These are phyloP conservation scores for Aricia agestis DNA, from an alignment of 1,140 invertebrate genomes.

Conservation along the genomic window DNA sequence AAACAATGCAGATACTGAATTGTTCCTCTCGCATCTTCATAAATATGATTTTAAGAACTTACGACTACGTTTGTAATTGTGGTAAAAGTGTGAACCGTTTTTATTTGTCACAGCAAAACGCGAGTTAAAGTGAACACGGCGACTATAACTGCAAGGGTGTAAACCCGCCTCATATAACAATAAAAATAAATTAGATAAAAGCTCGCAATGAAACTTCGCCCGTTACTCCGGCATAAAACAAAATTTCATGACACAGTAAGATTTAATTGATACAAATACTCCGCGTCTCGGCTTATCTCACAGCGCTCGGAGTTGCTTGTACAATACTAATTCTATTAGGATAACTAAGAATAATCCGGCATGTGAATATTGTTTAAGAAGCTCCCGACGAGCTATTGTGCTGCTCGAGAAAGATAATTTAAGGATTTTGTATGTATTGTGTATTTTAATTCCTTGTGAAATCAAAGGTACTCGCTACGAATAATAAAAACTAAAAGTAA, in stretches of 20 bases:
- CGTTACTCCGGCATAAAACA: constrained; percentile 59
- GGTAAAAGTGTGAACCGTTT: not conserved
- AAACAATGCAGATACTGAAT: too few species aligned
- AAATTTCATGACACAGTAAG: constrained; percentile 53
- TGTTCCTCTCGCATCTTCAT: too few species aligned
- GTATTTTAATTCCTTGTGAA: too few species aligned
- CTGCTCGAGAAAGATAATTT: not conserved
- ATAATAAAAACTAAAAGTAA: too few species aligned
- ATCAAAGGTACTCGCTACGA: too few species aligned
- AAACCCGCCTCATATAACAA: constrained; percentile 65
- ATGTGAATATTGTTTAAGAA: not conserved
- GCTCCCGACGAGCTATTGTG: not conserved
- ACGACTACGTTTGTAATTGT: too few species aligned
- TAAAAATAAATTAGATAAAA: constrained; percentile 73
- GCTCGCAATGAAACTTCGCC: constrained; percentile 64
- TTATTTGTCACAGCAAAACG: constrained; percentile 16
- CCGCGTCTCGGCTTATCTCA: constrained; percentile 38
- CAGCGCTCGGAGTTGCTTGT: constrained; percentile 27
- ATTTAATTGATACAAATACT: constrained; percentile 67
- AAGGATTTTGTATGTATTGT: not conserved
- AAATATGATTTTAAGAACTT: too few species aligned
- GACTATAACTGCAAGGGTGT: constrained; percentile 46
- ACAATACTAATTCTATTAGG: constrained; percentile 29
- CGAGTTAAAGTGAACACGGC: constrained; percentile 30
- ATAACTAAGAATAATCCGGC: constrained; percentile 12